These are phyloP conservation scores for Bellardia bayeri DNA, from an alignment of 2,888 invertebrate species.

Conservation along the genomic window DNA sequence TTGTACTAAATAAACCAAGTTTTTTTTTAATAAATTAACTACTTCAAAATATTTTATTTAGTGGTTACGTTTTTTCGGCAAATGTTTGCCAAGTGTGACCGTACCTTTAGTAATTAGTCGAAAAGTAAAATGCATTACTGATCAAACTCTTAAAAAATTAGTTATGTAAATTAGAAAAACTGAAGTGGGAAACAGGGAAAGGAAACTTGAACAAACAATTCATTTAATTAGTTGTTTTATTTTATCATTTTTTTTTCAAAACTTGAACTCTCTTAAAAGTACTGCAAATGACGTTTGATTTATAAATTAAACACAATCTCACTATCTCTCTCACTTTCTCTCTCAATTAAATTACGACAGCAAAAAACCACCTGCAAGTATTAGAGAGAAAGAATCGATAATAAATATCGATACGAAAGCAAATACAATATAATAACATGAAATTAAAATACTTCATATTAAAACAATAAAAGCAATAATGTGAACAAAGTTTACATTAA, in stretches of 20 bases:
- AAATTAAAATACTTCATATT: neutral
- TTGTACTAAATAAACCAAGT: too few relatives aligned
- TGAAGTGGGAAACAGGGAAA: neutral
- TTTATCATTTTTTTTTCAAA: neutral
- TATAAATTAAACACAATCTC: neutral
- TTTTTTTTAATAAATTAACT: too few relatives aligned
- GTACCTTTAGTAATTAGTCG: constrained; percentile 3
- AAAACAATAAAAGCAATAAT: neutral
- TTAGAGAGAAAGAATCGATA: constrained; percentile 40
- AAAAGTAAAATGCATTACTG: constrained; percentile 13
- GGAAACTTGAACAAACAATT: constrained; percentile 13
- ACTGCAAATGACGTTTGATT: constrained; percentile 23
- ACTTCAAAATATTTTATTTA: too few relatives aligned
- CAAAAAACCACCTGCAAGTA: constrained; percentile 26
- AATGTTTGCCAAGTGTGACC: too few relatives aligned
- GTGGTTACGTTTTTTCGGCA: too few relatives aligned
- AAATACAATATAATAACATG: neutral
- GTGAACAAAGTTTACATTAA: constrained; percentile 40
- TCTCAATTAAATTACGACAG: neutral
- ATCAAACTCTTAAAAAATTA: constrained; percentile 6
- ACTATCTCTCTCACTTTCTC: neutral
- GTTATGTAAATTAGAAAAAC: constrained; percentile 44
- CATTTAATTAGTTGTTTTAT: constrained; percentile 14
- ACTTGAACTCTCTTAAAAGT: constrained; percentile 45
- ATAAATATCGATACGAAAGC: constrained; percentile 1